Evolutionary conservation across 2,888 invertebrate species (phyloP).

Genomic region (Aspidapion aeneum): DNA sequence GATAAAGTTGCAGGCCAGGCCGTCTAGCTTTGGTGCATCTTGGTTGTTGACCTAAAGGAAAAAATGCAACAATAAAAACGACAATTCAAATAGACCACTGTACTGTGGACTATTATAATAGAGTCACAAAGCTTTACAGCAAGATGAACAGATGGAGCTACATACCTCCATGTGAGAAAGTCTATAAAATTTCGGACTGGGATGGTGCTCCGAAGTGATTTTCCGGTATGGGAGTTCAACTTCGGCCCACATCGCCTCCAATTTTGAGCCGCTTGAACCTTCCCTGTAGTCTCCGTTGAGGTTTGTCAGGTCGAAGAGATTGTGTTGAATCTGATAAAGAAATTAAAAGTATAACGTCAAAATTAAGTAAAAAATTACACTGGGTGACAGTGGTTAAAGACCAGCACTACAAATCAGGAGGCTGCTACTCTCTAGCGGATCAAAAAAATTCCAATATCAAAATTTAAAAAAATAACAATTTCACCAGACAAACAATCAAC

Average conservation of each 20-base stretch:
- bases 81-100: background rate
- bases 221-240: constrained; percentile 73
- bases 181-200: constrained; percentile 90
- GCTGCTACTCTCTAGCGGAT: too few relatives aligned
- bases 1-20: constrained; percentile 90
- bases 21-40: constrained; percentile 90
- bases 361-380: background rate
- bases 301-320: constrained; percentile 66
- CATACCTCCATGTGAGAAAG: constrained; percentile 68
- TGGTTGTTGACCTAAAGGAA: constrained; percentile 53
- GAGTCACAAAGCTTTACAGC: background rate
- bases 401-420: too few relatives aligned
- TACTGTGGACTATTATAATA: background rate
- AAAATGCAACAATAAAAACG: background rate
- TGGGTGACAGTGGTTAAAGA: too few relatives aligned
- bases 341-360: background rate
- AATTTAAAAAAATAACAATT: too few relatives aligned
- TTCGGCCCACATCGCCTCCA: constrained; percentile 69
- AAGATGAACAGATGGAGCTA: background rate
- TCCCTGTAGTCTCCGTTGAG: constrained; percentile 51
- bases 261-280: constrained; percentile 55
- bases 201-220: constrained; percentile 57
- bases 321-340: constrained; percentile 66
- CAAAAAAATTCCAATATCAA: too few relatives aligned
- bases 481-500: too few relatives aligned